Percentiles rank a stretch among this genome's conserved stretches.
Evolutionary conservation across 2,113 vertebrate species (phyloP).

Genomic region (Opisthocomus hoazin): DNA sequence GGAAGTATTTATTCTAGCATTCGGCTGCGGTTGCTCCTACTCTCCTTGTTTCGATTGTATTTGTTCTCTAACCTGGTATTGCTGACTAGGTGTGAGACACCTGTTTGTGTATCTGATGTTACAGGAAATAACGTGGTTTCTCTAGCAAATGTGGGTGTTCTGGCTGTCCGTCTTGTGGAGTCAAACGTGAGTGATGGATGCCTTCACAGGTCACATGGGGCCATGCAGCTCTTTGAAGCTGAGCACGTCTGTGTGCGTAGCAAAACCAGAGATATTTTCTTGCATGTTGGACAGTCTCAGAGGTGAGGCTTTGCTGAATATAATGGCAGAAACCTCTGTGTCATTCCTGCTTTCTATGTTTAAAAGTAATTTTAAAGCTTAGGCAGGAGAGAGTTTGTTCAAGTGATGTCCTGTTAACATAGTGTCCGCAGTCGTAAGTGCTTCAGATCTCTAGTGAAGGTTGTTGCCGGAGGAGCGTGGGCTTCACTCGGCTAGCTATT

Average conservation of each 20-base stretch:
- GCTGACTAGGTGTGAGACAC: not conserved
- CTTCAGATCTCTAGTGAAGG: not conserved
- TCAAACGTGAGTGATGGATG: not conserved
- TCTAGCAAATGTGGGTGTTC: not conserved
- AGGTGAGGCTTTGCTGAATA: not conserved
- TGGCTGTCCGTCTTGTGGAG: not conserved
- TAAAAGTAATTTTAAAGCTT: not conserved
- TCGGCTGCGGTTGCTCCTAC: not conserved
- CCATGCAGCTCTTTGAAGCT: not conserved
- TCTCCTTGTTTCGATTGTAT: not conserved
- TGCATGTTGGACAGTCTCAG: not conserved
- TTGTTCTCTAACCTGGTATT: not conserved
- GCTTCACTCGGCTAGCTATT: not conserved
- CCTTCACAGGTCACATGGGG: rapidly evolving
- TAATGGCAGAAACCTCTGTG: not conserved
- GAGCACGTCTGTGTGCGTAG: not conserved
- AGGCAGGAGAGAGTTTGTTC: not conserved
- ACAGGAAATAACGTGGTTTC: not conserved
- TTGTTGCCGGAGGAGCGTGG: not conserved
- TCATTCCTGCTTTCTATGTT: not conserved
- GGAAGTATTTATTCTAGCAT: not conserved
- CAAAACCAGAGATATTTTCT: not conserved
- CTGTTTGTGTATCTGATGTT: not conserved
- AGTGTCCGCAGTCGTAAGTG: not conserved
- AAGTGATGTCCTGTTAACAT: not conserved